Conservation (phyloP, 2,113 vertebrate species). For the Tapirus terrestris region DNA sequence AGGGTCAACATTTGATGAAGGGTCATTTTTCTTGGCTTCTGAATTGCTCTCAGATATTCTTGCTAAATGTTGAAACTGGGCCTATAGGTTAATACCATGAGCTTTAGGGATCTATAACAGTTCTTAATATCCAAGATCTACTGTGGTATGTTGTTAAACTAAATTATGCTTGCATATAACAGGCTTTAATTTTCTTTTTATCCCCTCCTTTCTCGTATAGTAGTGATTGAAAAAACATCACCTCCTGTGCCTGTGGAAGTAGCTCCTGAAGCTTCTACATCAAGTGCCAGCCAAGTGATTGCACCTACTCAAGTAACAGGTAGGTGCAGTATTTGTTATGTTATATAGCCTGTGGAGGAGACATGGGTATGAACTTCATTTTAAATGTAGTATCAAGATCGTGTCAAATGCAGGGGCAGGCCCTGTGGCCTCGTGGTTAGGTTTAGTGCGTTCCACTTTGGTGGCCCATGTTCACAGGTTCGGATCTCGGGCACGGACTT, state of each 20-base stretch:
- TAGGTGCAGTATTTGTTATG: conserved; percentile 68
- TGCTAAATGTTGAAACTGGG: background rate
- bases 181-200: conserved; percentile 56
- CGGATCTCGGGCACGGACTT: too few species aligned
- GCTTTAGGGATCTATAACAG: background rate
- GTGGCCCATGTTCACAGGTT: too few species aligned
- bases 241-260: conserved; percentile 94
- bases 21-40: conserved; percentile 21
- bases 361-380: background rate
- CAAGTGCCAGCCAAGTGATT: conserved; percentile 95
- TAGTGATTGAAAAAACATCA: conserved; percentile 94
- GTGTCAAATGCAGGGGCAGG: background rate
- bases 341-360: background rate
- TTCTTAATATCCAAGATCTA: background rate
- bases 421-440: too few species aligned
- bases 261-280: conserved; percentile 91
- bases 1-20: background rate
- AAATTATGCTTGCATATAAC: background rate
- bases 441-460: too few species aligned
- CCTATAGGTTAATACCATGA: background rate
- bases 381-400: background rate
- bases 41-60: background rate
- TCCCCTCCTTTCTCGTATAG: conserved; percentile 82
- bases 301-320: conserved; percentile 95
- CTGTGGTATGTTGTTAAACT: background rate